Base-by-base conservation (phyloP, 2,888 invertebrate species). In the Sinotaia quadrata region DNA sequence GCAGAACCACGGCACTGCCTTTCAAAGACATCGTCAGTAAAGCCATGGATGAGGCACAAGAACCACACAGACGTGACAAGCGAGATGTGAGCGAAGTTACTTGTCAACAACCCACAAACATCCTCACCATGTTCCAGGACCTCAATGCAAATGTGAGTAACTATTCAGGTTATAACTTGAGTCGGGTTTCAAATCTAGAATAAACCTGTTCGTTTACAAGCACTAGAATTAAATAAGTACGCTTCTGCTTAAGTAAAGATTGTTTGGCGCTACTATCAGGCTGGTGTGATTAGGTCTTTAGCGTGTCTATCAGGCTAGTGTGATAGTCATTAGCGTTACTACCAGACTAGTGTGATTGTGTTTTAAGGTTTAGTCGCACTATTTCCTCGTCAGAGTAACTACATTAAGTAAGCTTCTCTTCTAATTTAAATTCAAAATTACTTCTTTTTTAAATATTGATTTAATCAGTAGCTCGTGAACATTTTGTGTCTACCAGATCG, bases 91-190 rank as follows among this genome's bases (percentile, higher is more conserved):
- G 2, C 49, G 10, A 47, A 57, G 27, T 37, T 12, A 2, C 4
- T 10, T 61, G 61, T 31, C 33, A 12, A n/a, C 34, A 21, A 18
- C 44, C 44, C 2, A 4, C 31, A 21, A 47, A 51, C 51, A 49
- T 34, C 15, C 34, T 31, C 24, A n/a, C n/a, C 31, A 51, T 61
- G 61, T 61, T 61, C 44, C 47, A 33, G n/a, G 21, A 29, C 8
- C 41, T 61, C 7, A 61, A 61, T 49, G 61, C 49, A 31, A 61
- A 47, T 47, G 24, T 47, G 12, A 18, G 21, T 24, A 47, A 18
- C 47, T 7, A 15, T 47, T 18, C 24, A 18, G 21, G 21, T 18
- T 47, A 7, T 21, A 7, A 8, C n/a, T 47, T n/a, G 21, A 18
- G n/a, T n/a, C 18, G 21, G 24, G 21, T 18, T 12, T 12, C 41